Evolutionary conservation across 2,113 vertebrate genomes (phyloP), one percentile per base, ranked within the genome.

Genomic region (Trochalopteron elliotii): DNA sequence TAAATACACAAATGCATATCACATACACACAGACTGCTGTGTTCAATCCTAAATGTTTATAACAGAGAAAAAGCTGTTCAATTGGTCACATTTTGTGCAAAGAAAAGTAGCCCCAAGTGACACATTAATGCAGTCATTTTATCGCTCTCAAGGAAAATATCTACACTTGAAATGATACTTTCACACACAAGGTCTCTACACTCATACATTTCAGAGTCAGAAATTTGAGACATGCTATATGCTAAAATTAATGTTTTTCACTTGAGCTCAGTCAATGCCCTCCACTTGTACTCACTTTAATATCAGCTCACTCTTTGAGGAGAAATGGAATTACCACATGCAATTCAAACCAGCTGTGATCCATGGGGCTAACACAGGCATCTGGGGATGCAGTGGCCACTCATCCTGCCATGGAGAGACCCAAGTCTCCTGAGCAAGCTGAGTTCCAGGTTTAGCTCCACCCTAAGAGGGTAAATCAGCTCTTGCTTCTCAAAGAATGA

Each of bases 341-440:
- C 78, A 74, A 4, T 63, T 81, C 60, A 28, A 86, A 78, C 16
- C 56, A 78, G 19, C 59, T 27, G 42, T 40, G 63, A 77, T 44
- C 74, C 7, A 1, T 37, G n/a, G 0, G 1, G 71, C n/a, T 3
- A 3, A 3, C 47, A 60, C 10, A 23, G 85, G 49, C 9, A 0
- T 67, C 52, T 47, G 2, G 2, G 22, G 60, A 67, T 7, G 42
- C 53, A 53, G 39, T 11, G 33, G 59, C 30, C 5, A 2, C 64
- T 2, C 2, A 4, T 57, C 57, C 53, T n/a, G 67, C 45, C 65
- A 7, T 0, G 0, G 45, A 71, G 30, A 53, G 21, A 69, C 28
- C 33, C 47, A 49, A 39, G 15, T 3, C 50, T 55, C 35, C 50
- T 33, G 0, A 27, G 33, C 39, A 70, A 80, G 30, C 1, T 25